Evolutionary conservation across 2,888 invertebrate species (phyloP).

Genomic region (Meteorus cinctellus): DNA sequence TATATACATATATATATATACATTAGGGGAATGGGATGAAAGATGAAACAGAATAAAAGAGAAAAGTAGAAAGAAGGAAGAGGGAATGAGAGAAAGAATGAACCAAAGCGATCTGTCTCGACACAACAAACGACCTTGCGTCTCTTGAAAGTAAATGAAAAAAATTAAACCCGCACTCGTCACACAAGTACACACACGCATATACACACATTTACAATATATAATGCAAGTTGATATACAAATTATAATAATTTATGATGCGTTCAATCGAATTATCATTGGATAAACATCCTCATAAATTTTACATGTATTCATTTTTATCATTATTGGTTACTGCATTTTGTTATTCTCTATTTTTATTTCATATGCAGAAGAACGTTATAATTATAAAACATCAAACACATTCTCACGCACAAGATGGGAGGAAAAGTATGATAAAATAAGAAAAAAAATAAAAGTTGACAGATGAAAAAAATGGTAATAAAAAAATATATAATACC

Average conservation of each 20-base stretch:
- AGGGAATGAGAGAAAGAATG: conserved; percentile 29
- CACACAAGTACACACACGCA: background rate
- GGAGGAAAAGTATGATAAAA: background rate
- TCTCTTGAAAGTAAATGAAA: conserved; percentile 10
- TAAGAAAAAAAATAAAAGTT: background rate
- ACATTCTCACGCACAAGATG: background rate
- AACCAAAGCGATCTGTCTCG: conserved; percentile 24
- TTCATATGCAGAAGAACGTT: background rate
- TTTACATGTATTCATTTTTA: background rate
- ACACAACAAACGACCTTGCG: conserved; percentile 32
- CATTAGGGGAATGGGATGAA: background rate
- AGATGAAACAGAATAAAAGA: conserved; percentile 9
- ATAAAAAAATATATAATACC: background rate
- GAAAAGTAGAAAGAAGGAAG: conserved; percentile 29
- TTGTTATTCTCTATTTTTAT: background rate
- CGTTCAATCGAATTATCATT: conserved; percentile 12
- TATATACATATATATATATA: background rate
- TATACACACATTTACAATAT: background rate
- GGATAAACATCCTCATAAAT: background rate
- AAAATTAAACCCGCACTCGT: background rate
- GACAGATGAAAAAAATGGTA: background rate
- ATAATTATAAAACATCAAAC: background rate
- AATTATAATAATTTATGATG: conserved; percentile 10
- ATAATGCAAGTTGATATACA: background rate
- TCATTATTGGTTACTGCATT: background rate